These are phyloP conservation scores for Agrochola lota DNA, from an alignment of 2,888 invertebrate genomes.

Conservation along the genomic window DNA sequence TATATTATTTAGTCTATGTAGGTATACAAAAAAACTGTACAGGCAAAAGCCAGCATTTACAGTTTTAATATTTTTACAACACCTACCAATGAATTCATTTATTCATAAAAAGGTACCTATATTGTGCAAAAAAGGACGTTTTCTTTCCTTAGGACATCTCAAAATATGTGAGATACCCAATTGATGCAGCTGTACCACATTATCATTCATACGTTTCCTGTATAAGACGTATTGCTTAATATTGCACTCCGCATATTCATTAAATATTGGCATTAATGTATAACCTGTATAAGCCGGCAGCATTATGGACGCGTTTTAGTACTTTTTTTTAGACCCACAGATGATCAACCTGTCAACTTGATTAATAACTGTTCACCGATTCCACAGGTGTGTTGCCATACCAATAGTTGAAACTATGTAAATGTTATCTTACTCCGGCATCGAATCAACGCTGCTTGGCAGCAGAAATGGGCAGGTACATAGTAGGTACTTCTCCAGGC, in stretches of 20 bases:
- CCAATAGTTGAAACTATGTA: not conserved
- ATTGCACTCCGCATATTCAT: slow-evolving; percentile 34
- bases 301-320: not conserved
- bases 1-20: slow-evolving; percentile 20
- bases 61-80: slow-evolving; percentile 30
- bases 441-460: not conserved
- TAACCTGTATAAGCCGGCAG: not conserved
- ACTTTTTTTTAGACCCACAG: not conserved
- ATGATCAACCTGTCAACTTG: not conserved
- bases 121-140: slow-evolving; percentile 10
- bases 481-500: not conserved
- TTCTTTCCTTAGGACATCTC: slow-evolving; percentile 6
- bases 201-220: not conserved
- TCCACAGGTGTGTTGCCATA: not conserved
- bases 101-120: not conserved
- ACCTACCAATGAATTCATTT: slow-evolving; percentile 8
- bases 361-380: slow-evolving; percentile 1
- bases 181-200: not conserved
- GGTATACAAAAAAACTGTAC: slow-evolving; percentile 11
- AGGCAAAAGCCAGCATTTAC: slow-evolving; percentile 33
- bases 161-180: not conserved
- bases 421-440: not conserved
- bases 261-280: slow-evolving; percentile 11
- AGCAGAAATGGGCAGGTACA: not conserved
- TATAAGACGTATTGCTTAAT: not conserved